These are phyloP conservation scores for Balaeniceps rex DNA, from an alignment of 2,113 vertebrate species.

Conservation along the genomic window DNA sequence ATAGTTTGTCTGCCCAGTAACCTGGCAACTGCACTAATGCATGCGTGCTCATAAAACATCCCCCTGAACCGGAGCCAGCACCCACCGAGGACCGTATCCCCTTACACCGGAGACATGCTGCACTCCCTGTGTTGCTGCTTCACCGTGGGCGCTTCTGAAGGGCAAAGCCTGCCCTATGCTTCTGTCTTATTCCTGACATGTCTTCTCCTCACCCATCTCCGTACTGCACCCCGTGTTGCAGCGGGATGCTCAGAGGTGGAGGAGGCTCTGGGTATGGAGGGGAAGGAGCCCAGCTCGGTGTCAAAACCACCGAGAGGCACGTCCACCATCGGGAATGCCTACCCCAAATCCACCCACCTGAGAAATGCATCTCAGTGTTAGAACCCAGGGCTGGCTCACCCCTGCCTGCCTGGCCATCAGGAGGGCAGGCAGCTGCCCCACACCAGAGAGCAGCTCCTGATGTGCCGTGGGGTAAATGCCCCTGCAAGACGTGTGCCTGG, in stretches of 20 bases:
- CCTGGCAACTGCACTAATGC: conserved; percentile 37
- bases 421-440: neutral
- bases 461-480: neutral
- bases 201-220: neutral
- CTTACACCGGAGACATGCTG: neutral
- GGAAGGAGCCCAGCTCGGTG: neutral
- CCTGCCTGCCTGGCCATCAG: neutral
- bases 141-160: neutral
- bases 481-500: neutral
- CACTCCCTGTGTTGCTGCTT: neutral
- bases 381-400: neutral
- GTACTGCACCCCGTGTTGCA: rapidly evolving
- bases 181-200: neutral
- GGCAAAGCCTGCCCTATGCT: neutral
- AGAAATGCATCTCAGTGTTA: neutral
- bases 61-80: conserved; percentile 25
- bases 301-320: neutral
- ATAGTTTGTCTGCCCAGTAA: conserved; percentile 46
- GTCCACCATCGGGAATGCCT: neutral
- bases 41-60: neutral
- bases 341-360: neutral
- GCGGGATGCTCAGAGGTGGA: neutral
- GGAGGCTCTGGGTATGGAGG: neutral
- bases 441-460: neutral
- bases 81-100: neutral